Conservation (phyloP, 2,797 vertebrate species). For the Hyperoplus immaculatus region DNA sequence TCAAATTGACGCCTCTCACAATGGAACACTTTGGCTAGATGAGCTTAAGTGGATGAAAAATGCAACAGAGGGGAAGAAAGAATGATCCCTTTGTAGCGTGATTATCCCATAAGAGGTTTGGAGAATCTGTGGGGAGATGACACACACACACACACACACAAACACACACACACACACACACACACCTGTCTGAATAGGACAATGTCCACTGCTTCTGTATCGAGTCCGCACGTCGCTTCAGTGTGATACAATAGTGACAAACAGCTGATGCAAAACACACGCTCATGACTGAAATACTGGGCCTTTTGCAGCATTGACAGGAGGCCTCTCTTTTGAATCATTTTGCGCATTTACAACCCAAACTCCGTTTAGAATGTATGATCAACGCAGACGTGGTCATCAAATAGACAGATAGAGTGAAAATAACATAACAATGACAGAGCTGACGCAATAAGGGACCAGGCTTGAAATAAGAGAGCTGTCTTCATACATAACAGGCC, state of each 20-base stretch:
- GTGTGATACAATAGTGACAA: constrained; percentile 32
- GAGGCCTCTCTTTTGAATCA: constrained; percentile 13
- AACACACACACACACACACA: constrained; percentile 5
- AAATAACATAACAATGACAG: constrained; percentile 27
- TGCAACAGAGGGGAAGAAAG: constrained; percentile 49
- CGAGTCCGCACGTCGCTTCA: constrained; percentile 24
- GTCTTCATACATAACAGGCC: not conserved
- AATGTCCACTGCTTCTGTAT: constrained; percentile 13
- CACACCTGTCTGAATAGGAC: constrained; percentile 29
- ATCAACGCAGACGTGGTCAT: constrained; percentile 40
- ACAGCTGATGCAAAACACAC: constrained; percentile 50
- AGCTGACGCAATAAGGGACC: constrained; percentile 38
- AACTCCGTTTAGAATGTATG: constrained; percentile 49
- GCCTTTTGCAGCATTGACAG: constrained; percentile 9
- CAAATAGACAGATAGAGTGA: constrained; percentile 27
- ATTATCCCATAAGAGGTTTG: constrained; percentile 61
- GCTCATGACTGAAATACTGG: constrained; percentile 34
- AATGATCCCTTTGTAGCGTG: constrained; percentile 57
- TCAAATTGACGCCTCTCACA: constrained; percentile 60
- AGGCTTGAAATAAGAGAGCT: constrained; percentile 35
- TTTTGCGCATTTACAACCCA: constrained; percentile 14
- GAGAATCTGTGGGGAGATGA: constrained; percentile 9
- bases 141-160: constrained; percentile 18
- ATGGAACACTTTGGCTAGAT: constrained; percentile 62
- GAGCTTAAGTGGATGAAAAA: constrained; percentile 71